Percentiles rank a stretch among this genome's conserved stretches.
phyloP scores from a whole-genome alignment of 1,140 invertebrate genomes.

The Caenorhabditis inopinata region DNA sequence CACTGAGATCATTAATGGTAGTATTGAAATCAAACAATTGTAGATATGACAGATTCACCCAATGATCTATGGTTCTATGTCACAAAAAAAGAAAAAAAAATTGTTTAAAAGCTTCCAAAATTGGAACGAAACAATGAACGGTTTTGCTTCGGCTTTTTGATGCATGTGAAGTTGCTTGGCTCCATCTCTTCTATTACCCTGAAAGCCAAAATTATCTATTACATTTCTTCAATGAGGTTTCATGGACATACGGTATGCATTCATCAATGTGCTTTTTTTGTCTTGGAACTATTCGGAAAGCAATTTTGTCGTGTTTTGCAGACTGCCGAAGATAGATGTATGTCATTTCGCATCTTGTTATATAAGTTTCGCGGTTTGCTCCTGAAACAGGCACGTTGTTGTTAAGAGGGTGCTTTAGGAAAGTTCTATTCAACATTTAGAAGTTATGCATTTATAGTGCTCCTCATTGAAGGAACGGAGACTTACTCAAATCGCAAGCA shows the following conservation, averaged over 20 bases:
- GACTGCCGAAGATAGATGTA: not conserved
- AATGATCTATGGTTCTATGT: not conserved
- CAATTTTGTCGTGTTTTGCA: not conserved
- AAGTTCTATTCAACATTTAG: no score
- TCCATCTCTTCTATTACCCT: not conserved
- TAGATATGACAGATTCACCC: not conserved
- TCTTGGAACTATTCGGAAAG: not conserved
- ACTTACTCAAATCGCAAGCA: constrained; percentile 5
- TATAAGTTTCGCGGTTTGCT: not conserved
- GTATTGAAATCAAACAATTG: not conserved
- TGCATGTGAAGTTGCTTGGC: not conserved
- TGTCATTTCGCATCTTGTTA: not conserved
- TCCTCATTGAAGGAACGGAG: not conserved
- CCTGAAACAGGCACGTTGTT: no score
- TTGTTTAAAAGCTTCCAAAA: no score
- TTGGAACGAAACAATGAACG: no score
- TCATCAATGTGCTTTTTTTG: not conserved
- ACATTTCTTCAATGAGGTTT: not conserved
- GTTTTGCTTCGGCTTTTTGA: not conserved
- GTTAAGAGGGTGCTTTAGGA: no score
- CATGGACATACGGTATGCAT: not conserved
- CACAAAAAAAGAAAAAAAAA: not conserved
- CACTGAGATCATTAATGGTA: not conserved
- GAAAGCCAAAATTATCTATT: not conserved
- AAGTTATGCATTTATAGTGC: not conserved